Percentiles rank a stretch among this genome's conserved stretches.
Conservation (phyloP, 2,797 vertebrate species). For the Meriones psammophilus region DNA sequence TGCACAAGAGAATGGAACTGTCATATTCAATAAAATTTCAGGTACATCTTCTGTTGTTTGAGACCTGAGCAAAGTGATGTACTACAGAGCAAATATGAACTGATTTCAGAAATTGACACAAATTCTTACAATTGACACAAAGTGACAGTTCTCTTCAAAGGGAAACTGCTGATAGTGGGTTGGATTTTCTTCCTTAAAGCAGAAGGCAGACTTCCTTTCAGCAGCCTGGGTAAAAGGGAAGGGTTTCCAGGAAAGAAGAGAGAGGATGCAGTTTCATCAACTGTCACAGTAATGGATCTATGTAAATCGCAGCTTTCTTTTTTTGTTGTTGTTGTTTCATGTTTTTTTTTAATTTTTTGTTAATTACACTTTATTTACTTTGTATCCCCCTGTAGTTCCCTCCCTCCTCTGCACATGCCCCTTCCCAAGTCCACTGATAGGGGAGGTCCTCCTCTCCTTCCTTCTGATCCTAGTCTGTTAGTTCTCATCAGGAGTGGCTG, state of each 20-base stretch:
- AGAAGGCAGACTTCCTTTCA: slow-evolving; percentile 30
- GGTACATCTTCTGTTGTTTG: slow-evolving; percentile 71
- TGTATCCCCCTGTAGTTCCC: no score
- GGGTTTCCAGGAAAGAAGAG: slow-evolving; percentile 41
- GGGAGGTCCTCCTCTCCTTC: no score
- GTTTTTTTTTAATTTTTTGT: no score
- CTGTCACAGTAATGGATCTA: background rate
- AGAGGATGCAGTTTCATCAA: slow-evolving; percentile 2
- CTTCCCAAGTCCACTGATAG: no score
- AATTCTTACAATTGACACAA: slow-evolving; percentile 78
- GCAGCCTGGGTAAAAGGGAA: background rate
- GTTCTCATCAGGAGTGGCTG: no score
- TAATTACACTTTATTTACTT: no score
- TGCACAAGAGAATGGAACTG: slow-evolving; percentile 64
- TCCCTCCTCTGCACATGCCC: no score
- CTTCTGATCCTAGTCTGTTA: no score
- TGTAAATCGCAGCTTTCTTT: background rate
- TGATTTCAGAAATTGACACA: slow-evolving; percentile 78
- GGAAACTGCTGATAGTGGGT: slow-evolving; percentile 57
- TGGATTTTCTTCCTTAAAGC: slow-evolving; percentile 61
- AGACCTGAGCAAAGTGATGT: slow-evolving; percentile 76
- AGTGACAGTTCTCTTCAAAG: slow-evolving; percentile 78
- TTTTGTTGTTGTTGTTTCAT: no score
- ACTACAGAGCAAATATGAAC: slow-evolving; percentile 77
- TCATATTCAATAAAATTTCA: slow-evolving; percentile 78